Evolutionary conservation across 2,888 invertebrate genomes (phyloP).

Genomic region (Antheraea yamamai): DNA sequence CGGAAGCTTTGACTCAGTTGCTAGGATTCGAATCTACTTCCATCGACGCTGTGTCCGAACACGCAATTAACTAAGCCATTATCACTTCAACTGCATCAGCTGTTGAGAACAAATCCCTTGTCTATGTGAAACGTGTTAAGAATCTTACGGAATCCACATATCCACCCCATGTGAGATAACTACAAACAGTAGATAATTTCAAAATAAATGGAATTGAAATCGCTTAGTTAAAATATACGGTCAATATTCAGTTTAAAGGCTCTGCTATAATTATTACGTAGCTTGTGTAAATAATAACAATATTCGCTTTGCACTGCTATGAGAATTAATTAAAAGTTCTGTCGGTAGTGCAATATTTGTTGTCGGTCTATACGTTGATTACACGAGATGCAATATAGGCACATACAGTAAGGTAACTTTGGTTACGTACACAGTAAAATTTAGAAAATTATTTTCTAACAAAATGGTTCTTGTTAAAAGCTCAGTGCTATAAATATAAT

Average conservation of each 20-base stretch:
- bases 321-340: constrained; percentile 46
- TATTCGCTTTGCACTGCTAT: constrained; percentile 37
- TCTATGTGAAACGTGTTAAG: too few species aligned
- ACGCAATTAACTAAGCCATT: too few species aligned
- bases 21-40: too few species aligned
- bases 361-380: constrained; percentile 39
- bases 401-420: constrained; percentile 8
- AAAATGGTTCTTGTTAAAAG: not conserved
- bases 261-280: constrained; percentile 27
- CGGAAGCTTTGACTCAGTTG: too few species aligned
- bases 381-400: constrained; percentile 26
- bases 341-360: constrained; percentile 39
- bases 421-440: not conserved
- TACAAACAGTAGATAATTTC: too few species aligned
- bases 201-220: too few species aligned
- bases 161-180: too few species aligned
- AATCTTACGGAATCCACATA: too few species aligned
- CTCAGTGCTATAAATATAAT: not conserved
- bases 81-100: too few species aligned
- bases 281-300: constrained; percentile 25
- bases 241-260: not conserved
- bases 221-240: not conserved
- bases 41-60: too few species aligned
- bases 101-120: too few species aligned
- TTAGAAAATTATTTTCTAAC: not conserved